Conservation (phyloP, 2,797 vertebrate genomes). For the Sebastolobus alascanus region DNA sequence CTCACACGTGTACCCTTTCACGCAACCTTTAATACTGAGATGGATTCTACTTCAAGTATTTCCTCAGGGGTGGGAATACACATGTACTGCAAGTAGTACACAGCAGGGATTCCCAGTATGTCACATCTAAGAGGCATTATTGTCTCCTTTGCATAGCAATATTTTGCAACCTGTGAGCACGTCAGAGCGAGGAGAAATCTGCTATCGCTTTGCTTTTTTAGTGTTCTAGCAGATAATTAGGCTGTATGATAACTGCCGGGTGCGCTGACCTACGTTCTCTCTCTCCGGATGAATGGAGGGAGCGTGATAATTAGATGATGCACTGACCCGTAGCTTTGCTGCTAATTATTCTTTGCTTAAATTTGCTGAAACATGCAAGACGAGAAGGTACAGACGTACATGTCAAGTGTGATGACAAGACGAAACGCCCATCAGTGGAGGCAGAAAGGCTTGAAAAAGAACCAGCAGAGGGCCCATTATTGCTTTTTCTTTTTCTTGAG, state of each 20-base stretch:
- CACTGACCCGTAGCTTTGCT: conserved; percentile 45
- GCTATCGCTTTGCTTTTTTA: background rate
- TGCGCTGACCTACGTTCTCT: conserved; percentile 14
- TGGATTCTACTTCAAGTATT: background rate
- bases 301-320: conserved; percentile 54
- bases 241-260: conserved; percentile 33
- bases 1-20: background rate
- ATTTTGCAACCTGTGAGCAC: background rate
- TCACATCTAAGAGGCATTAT: background rate
- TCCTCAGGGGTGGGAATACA: background rate
- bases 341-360: conserved; percentile 52
- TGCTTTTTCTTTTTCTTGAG: background rate
- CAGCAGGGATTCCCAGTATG: background rate
- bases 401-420: background rate
- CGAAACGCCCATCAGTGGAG: background rate
- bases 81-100: background rate
- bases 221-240: conserved; percentile 38
- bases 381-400: background rate
- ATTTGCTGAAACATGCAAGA: conserved; percentile 41
- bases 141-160: background rate
- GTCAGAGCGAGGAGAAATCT: background rate
- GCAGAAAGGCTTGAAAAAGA: background rate
- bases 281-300: conserved; percentile 26
- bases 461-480: background rate
- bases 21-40: background rate